phyloP scores from a whole-genome alignment of 2,888 invertebrate species.

The Oscheius sp. region DNA sequence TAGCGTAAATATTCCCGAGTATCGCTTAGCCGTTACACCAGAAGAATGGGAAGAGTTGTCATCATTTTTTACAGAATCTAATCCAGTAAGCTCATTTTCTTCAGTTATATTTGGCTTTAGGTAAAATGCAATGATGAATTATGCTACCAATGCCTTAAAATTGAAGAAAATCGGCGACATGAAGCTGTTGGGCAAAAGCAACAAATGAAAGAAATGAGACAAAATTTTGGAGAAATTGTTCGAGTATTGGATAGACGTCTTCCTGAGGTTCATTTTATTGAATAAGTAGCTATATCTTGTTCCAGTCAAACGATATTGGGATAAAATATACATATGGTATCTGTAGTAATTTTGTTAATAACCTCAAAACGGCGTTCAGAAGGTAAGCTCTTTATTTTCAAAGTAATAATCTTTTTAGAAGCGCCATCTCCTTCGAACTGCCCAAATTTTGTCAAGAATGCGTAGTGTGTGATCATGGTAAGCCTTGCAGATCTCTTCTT shows the following conservation, averaged over 20 bases:
- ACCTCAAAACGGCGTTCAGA: slow-evolving; percentile 23
- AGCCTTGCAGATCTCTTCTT: slow-evolving; percentile 22
- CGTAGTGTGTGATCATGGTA: slow-evolving; percentile 37
- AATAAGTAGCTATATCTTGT: neutral
- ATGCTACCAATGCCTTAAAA: slow-evolving; percentile 34
- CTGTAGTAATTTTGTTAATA: slow-evolving; percentile 41
- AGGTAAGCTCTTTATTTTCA: neutral
- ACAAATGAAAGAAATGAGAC: neutral
- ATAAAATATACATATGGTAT: slow-evolving; percentile 33
- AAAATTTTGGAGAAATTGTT: neutral
- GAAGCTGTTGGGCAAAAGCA: neutral
- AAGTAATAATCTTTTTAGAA: neutral
- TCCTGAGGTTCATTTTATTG: neutral
- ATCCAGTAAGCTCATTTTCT: slow-evolving; percentile 23
- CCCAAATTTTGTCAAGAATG: slow-evolving; percentile 45
- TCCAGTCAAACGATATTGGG: neutral
- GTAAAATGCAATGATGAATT: slow-evolving; percentile 30
- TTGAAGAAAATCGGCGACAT: neutral
- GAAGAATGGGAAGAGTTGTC: slow-evolving; percentile 59
- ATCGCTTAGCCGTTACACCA: slow-evolving; percentile 42
- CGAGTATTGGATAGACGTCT: neutral
- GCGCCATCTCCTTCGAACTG: slow-evolving; percentile 1
- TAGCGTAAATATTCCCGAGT: slow-evolving; percentile 47
- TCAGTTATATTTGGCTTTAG: neutral
- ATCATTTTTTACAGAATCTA: slow-evolving; percentile 33